These are phyloP conservation scores for Melanotaenia parkinsoni DNA, from an alignment of 2,797 vertebrate genomes.

Conservation along the genomic window DNA sequence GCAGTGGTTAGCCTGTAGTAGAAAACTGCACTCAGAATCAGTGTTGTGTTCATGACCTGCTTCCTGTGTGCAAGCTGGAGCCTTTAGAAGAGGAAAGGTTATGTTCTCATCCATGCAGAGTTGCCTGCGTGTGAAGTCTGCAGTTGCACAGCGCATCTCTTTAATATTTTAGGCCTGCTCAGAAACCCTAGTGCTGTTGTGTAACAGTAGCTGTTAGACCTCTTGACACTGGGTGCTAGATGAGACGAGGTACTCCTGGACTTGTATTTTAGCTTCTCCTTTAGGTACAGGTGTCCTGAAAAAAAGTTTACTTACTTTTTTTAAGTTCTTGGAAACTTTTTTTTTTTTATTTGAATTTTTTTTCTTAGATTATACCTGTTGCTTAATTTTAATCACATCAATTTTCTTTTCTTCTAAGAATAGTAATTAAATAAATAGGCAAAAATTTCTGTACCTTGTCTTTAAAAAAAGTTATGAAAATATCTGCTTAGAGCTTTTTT, in stretches of 20 bases:
- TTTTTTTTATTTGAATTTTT: neutral
- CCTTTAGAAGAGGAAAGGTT: slow-evolving; percentile 69
- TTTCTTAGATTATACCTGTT: neutral
- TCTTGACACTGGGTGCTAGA: slow-evolving; percentile 20
- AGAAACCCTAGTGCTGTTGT: slow-evolving; percentile 76
- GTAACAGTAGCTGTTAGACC: slow-evolving; percentile 65
- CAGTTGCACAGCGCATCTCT: slow-evolving; percentile 60
- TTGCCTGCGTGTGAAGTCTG: slow-evolving; percentile 58
- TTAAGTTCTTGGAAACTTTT: neutral
- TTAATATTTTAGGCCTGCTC: slow-evolving; percentile 74
- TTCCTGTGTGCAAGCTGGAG: slow-evolving; percentile 57
- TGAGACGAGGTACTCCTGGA: slow-evolving; percentile 8
- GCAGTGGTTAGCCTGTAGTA: neutral
- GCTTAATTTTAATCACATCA: neutral
- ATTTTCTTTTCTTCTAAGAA: neutral
- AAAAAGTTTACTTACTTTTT: neutral
- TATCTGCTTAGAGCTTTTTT: neutral
- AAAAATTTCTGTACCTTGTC: no score
- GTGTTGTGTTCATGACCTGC: slow-evolving; percentile 19
- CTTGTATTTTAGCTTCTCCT: slow-evolving; percentile 20
- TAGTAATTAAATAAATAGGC: neutral
- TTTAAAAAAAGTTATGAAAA: no score
- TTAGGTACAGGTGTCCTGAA: neutral
- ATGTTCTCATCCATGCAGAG: slow-evolving; percentile 61
- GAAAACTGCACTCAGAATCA: slow-evolving; percentile 6